Percentiles rank a stretch among this genome's conserved stretches.
Conservation (phyloP, 2,888 invertebrate species). For the Tachina grossa region DNA sequence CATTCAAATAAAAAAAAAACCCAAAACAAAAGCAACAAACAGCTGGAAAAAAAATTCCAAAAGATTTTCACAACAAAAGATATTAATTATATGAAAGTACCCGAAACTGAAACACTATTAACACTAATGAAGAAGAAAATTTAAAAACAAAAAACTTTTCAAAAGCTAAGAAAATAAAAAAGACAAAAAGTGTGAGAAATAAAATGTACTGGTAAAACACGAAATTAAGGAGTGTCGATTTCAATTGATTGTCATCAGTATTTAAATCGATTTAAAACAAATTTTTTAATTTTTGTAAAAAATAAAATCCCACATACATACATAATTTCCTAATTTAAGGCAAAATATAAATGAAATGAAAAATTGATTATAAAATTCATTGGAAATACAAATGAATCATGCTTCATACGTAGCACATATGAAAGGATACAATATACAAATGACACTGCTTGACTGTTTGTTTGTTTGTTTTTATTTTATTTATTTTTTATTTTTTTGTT, state of each 20-base stretch:
- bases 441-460: slow-evolving; percentile 48
- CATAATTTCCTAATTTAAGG: slow-evolving; percentile 18
- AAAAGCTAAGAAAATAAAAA: neutral
- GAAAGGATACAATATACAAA: slow-evolving; percentile 50
- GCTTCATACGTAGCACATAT: slow-evolving; percentile 16
- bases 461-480: neutral
- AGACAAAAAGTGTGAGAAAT: slow-evolving; percentile 30
- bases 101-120: neutral
- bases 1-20: too few relatives aligned
- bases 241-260: slow-evolving; percentile 64
- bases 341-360: slow-evolving; percentile 7
- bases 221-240: slow-evolving; percentile 53
- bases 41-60: too few relatives aligned
- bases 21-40: too few relatives aligned
- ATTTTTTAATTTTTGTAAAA: slow-evolving; percentile 1
- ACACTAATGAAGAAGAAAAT: neutral
- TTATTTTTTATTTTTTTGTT: slow-evolving; percentile 35
- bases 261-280: slow-evolving; percentile 59
- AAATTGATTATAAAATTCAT: slow-evolving; percentile 30
- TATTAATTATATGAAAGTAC: too few relatives aligned
- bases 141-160: neutral
- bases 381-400: slow-evolving; percentile 65
- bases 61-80: too few relatives aligned
- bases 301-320: slow-evolving; percentile 39
- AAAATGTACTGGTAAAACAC: slow-evolving; percentile 5